Evolutionary conservation across 92 coral and sea anemone species (phyloP).

Genomic region (Chrysogorgia sp.): DNA sequence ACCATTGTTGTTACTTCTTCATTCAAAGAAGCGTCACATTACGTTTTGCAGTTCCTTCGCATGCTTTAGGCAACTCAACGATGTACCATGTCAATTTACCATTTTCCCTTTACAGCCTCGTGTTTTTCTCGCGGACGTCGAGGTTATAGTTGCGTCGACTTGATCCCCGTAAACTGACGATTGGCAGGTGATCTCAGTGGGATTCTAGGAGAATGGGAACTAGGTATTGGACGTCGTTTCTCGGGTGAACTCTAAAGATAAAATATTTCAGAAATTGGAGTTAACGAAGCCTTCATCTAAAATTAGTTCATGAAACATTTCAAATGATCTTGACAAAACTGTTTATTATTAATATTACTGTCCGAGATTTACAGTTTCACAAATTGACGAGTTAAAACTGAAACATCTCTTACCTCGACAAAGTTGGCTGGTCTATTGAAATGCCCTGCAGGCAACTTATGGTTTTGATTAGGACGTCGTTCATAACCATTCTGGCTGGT

Average conservation of each 20-base stretch:
- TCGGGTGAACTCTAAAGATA: conserved; percentile 6
- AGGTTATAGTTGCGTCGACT: conserved; percentile 27
- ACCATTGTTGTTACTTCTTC: too few relatives aligned
- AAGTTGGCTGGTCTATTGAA: neutral
- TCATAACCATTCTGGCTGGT: neutral
- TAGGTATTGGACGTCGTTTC: conserved; percentile 6
- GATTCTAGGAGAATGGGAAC: conserved; percentile 11
- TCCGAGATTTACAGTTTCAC: neutral
- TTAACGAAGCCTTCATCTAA: too few relatives aligned
- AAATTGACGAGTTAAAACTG: neutral
- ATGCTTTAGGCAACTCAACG: too few relatives aligned
- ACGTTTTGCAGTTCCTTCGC: too few relatives aligned
- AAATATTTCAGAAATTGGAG: neutral
- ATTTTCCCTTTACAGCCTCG: neutral
- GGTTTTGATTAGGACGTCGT: neutral
- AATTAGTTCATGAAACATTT: too few relatives aligned
- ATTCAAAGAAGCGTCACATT: too few relatives aligned
- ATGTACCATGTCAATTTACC: too few relatives aligned
- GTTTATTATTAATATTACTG: too few relatives aligned
- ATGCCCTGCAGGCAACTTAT: conserved; percentile 14
- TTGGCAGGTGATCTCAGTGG: conserved; percentile 21
- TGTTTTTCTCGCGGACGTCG: neutral
- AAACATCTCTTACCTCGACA: conserved; percentile 12
- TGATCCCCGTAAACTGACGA: conserved; percentile 36
- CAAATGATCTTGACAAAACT: too few relatives aligned